phyloP scores from a whole-genome alignment of 2,797 vertebrate genomes.

The Lagocephalus sceleratus region DNA sequence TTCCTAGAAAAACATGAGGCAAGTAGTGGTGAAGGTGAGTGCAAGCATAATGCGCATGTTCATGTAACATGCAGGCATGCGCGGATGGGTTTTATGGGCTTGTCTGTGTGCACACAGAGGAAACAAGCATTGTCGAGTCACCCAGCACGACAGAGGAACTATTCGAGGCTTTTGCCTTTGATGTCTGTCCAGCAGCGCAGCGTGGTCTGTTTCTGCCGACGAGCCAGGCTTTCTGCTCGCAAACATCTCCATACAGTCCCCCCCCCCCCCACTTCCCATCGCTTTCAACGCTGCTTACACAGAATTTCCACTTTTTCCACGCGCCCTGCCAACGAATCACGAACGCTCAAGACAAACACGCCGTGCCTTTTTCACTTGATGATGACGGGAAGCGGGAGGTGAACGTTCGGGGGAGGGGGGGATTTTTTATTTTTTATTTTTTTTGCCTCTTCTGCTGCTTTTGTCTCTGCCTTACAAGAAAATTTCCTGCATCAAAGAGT shows the following conservation, averaged over 20 bases:
- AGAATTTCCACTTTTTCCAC: too few relatives aligned
- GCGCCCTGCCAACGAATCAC: too few relatives aligned
- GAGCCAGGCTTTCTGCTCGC: slow-evolving; percentile 19
- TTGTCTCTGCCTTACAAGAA: too few relatives aligned
- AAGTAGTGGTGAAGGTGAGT: not conserved
- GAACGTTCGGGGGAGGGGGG: too few relatives aligned
- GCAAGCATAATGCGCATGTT: not conserved
- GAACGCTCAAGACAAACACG: too few relatives aligned
- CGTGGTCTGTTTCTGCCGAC: slow-evolving; percentile 36
- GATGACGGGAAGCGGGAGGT: too few relatives aligned
- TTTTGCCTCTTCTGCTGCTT: too few relatives aligned
- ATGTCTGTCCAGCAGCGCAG: slow-evolving; percentile 55
- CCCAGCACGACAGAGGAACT: slow-evolving; percentile 51
- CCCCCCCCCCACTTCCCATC: slow-evolving; percentile 23
- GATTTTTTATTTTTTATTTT: too few relatives aligned
- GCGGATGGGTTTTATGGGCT: slow-evolving; percentile 11
- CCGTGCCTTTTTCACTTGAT: too few relatives aligned
- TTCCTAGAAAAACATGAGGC: slow-evolving; percentile 2
- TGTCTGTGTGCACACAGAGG: slow-evolving; percentile 51
- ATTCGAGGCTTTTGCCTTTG: slow-evolving; percentile 52
- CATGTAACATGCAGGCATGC: not conserved
- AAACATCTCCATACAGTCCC: slow-evolving; percentile 26
- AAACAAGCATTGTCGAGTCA: slow-evolving; percentile 50
- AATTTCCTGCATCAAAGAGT: too few relatives aligned
- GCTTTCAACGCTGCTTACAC: not conserved